Conservation (phyloP, 37 sponge, comb jelly and placozoan species). For the Lycopodina hypogea region DNA sequence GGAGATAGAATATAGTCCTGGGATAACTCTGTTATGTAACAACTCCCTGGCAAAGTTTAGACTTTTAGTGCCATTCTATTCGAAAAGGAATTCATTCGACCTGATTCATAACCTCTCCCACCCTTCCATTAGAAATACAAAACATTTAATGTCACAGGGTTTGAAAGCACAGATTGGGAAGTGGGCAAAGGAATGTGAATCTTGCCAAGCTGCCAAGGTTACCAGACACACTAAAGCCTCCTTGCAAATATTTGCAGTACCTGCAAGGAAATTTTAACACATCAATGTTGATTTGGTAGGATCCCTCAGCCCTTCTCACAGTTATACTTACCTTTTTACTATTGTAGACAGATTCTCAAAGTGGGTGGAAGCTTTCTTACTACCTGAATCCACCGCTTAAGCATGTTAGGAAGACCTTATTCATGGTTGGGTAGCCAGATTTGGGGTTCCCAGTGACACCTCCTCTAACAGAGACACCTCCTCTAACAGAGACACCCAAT, state of each 20-base stretch:
- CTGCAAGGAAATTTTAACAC: constrained; percentile 18
- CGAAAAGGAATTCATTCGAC: constrained; percentile 15
- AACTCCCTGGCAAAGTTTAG: constrained; percentile 11
- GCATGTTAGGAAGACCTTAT: constrained; percentile 12
- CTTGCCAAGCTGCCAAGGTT: constrained; percentile 34
- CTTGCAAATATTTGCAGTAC: constrained; percentile 8
- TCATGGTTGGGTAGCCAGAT: constrained; percentile 26
- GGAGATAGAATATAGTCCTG: constrained; percentile 15
- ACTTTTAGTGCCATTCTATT: constrained; percentile 25
- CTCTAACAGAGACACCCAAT: constrained; percentile 36
- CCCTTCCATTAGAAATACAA: constrained; percentile 25
- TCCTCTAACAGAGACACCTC: constrained; percentile 31
- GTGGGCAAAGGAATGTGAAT: constrained; percentile 23
- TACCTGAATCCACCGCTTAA: constrained; percentile 8
- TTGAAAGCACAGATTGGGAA: constrained; percentile 3
- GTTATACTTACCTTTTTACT: constrained; percentile 43
- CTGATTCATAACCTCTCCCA: constrained; percentile 26
- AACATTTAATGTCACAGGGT: constrained; percentile 1
- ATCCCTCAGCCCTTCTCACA: constrained; percentile 30
- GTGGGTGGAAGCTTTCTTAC: constrained; percentile 28
- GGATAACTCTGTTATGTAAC: constrained; percentile 26
- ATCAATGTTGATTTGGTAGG: constrained; percentile 33
- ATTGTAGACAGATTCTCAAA: constrained; percentile 36
- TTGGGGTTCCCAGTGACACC: constrained; percentile 24
- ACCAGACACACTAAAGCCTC: constrained; percentile 16